These are phyloP conservation scores for Melanotaenia pygmaea DNA, from an alignment of 2,797 vertebrate genomes.

Conservation along the genomic window DNA sequence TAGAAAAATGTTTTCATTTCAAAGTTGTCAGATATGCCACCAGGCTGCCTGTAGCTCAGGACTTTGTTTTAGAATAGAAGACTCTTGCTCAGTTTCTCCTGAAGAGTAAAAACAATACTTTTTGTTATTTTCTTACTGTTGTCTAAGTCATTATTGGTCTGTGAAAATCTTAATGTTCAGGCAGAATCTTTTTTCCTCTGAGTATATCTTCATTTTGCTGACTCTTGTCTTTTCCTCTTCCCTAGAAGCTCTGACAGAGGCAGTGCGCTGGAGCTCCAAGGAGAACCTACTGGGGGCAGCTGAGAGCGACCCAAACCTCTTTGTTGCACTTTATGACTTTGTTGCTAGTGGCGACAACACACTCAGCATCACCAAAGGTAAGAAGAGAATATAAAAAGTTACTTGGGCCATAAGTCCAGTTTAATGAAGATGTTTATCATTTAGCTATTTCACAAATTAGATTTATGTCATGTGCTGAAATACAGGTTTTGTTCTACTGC, in stretches of 20 bases:
- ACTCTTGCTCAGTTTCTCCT: no score
- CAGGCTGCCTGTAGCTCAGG: background rate
- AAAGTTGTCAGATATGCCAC: background rate
- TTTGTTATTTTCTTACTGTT: background rate
- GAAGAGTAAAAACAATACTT: background rate
- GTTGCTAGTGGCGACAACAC: slow-evolving; percentile 99
- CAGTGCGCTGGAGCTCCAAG: slow-evolving; percentile 99
- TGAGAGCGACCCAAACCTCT: slow-evolving; percentile 98
- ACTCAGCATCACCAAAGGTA: slow-evolving; percentile 99
- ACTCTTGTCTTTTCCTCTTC: slow-evolving; percentile 19
- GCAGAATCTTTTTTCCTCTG: slow-evolving; percentile 1
- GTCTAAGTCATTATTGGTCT: background rate
- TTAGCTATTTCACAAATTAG: background rate
- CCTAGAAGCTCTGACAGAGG: slow-evolving; percentile 96
- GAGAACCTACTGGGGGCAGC: slow-evolving; percentile 97
- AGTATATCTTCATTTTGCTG: slow-evolving; percentile 14
- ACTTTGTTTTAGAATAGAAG: background rate
- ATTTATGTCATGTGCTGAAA: background rate
- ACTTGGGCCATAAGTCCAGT: background rate
- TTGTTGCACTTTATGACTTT: slow-evolving; percentile 99
- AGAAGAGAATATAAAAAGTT: background rate
- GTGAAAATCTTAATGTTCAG: slow-evolving; percentile 6
- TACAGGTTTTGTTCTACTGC: background rate
- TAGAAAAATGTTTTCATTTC: background rate
- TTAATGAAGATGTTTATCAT: background rate